Base-by-base conservation (phyloP, 2,888 invertebrate genomes). In the Magallana nippona region DNA sequence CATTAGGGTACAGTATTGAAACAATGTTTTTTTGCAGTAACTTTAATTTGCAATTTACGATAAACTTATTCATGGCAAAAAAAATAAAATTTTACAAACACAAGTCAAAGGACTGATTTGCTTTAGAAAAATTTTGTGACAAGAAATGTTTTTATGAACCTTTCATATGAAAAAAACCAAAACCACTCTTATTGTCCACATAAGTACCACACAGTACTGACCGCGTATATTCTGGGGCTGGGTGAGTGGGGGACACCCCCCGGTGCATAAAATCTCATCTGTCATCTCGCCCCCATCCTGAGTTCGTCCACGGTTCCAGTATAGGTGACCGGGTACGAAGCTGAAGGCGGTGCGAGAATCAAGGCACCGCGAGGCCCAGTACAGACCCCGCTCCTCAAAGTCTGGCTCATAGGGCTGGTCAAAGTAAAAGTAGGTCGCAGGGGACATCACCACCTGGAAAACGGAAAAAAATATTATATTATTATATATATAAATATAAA, bases 361-460 rank as follows among this genome's bases (percentile, higher is more conserved):
- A 1, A 89, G 90, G 87, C 87, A 93, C 10, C 93, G 86, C 0
- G 93, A 89, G 0, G 93, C 93, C 94, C 94, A 94, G 84, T 92
- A 92, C 56, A 90, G 87, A 2, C 94, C 94, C 32, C 92, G 84
- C 86, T 93, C 92, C 58, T 92, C 90, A 0, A 92, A 92, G 79
- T 91, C 91, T 0, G 91, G 91, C 63, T 92, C 93, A 56, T 92
- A 88, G 1, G 92, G 91, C 82, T 92, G 92, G 82, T 92, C 93
- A 78, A 92, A 90, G 84, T 91, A 92, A 10, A 90, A 87, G 83
- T 91, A 90, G 1, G 92, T 93, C 1, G 90, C 92, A 77, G 89
- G 89, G 8, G 91, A 85, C 58, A 92, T 83, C 10, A 93, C 90
- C 2, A 93, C 92, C 93, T 93, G 87, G 27, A n/a, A n/a, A n/a